These are phyloP conservation scores for Polyommatus iphigenia DNA, from an alignment of 2,888 invertebrate species.

Conservation along the genomic window DNA sequence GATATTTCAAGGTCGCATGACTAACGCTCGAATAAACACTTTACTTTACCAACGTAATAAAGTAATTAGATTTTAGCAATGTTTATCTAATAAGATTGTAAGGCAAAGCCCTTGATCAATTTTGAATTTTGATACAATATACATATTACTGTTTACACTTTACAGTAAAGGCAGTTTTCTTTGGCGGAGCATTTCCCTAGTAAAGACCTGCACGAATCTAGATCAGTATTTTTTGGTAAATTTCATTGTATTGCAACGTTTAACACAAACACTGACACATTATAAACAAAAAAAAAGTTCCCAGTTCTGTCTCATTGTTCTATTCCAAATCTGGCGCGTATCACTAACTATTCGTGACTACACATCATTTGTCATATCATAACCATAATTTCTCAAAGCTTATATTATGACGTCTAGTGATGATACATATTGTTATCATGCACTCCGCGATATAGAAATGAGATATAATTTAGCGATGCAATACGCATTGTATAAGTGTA, in stretches of 20 bases:
- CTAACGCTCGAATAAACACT: background rate
- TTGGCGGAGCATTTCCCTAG: too few species aligned
- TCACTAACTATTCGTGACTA: background rate
- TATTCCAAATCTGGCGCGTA: background rate
- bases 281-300: too few species aligned
- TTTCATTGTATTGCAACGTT: too few species aligned
- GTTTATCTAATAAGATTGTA: background rate
- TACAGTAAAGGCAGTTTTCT: too few species aligned
- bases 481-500: background rate
- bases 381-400: background rate
- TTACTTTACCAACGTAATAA: background rate
- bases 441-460: slow-evolving; percentile 6
- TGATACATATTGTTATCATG: background rate
- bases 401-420: background rate
- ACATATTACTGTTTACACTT: too few species aligned
- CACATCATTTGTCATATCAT: background rate
- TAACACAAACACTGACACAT: too few species aligned
- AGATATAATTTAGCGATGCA: slow-evolving; percentile 3
- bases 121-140: too few species aligned
- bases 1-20: background rate
- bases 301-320: too few species aligned
- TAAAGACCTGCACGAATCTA: too few species aligned
- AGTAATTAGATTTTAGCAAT: background rate
- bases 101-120: too few species aligned
- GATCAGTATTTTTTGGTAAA: too few species aligned